Base-by-base conservation (phyloP, 2,113 vertebrate species). In the Callocephalon fimbriatum region DNA sequence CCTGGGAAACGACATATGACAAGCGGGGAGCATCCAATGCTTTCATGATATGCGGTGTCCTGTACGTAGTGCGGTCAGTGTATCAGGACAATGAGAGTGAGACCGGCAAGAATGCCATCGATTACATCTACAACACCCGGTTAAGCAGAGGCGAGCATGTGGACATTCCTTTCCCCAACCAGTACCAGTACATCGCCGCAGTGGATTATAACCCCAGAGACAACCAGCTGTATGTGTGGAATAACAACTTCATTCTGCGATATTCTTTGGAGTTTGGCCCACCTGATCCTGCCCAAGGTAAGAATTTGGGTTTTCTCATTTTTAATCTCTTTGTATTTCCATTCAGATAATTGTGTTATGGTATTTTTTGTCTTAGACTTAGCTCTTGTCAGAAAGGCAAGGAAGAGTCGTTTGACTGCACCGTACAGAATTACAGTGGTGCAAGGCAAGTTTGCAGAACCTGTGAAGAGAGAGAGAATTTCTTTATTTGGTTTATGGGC, bases 121-220 rank as follows among this genome's bases (percentile, higher is more conserved):
- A 99, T 97, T 99, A 99, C 91, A 98, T 99, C 97, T 99, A 99
- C 96, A 99, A 99, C 93, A 99, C 99, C 82, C 99, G 99, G 85
- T 94, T 99, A 82, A 99, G 98, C 98, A 98, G 98, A 58, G 99
- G 99, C 73, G 99, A 99, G 94, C 99, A 99, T 14, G 98, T 99
- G 75, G 99, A 99, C 75, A 98, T 99, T 94, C 99, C 99, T 88
- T 99, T 99, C 96, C 99, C 99, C 97, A 99, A 99, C 98, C 99
- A 99, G 98, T 99, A 99, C 98, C 99, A 99, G 97, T 99, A 99
- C 94, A 99, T 99, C 37, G 99, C 99, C 29, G 98, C 99, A 72
- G 99, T 99, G 99, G 99, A 99, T 99, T 99, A 99, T 98, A 99
- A 99, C 97, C 99, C 99, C 66, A 98, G 99, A 98, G 99, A 99